These are phyloP conservation scores for Rhopalosiphum maidis DNA, from an alignment of 1,140 invertebrate genomes.

Conservation along the genomic window DNA sequence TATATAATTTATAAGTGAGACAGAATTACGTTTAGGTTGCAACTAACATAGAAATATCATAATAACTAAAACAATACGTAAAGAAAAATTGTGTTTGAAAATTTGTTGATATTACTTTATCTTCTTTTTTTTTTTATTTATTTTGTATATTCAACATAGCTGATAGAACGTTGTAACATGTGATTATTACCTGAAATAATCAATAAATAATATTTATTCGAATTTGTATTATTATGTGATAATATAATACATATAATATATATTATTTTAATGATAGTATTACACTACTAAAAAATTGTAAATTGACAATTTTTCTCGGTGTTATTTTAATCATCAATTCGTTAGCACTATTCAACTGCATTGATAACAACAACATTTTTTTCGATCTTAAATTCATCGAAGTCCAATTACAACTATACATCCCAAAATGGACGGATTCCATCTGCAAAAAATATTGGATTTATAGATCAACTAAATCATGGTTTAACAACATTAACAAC, in stretches of 20 bases:
- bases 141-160: neutral
- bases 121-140: neutral
- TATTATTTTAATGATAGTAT: neutral
- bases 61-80: no score
- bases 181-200: neutral
- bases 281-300: neutral
- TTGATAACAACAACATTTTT: neutral
- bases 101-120: no score
- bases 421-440: neutral
- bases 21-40: no score
- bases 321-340: neutral
- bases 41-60: no score
- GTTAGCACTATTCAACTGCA: neutral
- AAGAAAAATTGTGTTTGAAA: no score
- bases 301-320: neutral
- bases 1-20: no score
- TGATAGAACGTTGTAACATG: neutral
- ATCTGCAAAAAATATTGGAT: neutral
- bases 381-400: neutral
- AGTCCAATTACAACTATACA: neutral
- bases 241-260: neutral
- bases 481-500: neutral
- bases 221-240: neutral
- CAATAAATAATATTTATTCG: neutral
- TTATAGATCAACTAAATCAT: neutral